Conservation (phyloP, 2,797 vertebrate species). For the Argyrosomus regius region DNA sequence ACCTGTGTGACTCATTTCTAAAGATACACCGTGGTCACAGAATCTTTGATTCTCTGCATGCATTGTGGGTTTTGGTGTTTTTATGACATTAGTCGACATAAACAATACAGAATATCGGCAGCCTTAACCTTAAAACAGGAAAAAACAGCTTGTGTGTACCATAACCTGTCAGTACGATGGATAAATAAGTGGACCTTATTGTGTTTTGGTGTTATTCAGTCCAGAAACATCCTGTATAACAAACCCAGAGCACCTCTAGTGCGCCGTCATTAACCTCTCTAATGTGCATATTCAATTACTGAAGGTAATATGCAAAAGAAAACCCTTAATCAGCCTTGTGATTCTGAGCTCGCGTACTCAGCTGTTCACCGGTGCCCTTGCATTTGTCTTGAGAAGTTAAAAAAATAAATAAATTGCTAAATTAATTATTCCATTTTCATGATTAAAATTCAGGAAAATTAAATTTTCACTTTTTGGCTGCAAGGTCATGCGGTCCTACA, state of each 20-base stretch:
- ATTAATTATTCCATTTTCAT: slow-evolving; percentile 64
- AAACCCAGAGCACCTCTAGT: neutral
- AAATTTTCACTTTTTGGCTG: slow-evolving; percentile 42
- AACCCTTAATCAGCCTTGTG: slow-evolving; percentile 16
- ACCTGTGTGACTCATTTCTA: neutral
- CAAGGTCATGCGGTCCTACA: slow-evolving; percentile 56
- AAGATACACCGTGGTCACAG: neutral
- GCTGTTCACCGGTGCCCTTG: slow-evolving; percentile 9
- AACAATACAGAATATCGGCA: neutral
- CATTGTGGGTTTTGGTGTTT: neutral
- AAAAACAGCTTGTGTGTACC: neutral
- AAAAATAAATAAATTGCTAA: slow-evolving; percentile 5
- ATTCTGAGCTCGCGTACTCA: slow-evolving; percentile 10
- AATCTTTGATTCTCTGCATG: neutral
- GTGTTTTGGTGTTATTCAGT: neutral
- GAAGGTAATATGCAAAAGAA: neutral
- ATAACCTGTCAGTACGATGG: neutral
- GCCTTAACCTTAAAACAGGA: neutral
- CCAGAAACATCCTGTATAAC: neutral
- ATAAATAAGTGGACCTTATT: neutral
- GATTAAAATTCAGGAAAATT: slow-evolving; percentile 56
- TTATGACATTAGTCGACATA: neutral
- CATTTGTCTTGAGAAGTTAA: slow-evolving; percentile 36
- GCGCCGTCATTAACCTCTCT: neutral
- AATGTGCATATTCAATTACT: slow-evolving; percentile 15